Evolutionary conservation across 53 echinoderm and acorn worm species (phyloP).

Genomic region (Stichopus horrens): DNA sequence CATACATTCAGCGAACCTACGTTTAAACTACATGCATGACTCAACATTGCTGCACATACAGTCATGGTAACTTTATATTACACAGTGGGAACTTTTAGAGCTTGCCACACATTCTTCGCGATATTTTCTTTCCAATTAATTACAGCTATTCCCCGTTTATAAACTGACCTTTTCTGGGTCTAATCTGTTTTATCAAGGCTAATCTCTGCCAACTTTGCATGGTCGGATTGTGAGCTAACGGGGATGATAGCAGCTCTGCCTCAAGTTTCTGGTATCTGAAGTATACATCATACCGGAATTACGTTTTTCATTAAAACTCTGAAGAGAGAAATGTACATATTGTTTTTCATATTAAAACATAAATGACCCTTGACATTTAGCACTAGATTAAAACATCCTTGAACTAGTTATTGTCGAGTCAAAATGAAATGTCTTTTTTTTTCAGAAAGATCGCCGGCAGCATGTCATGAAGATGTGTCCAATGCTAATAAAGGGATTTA

Average conservation of each 20-base stretch:
- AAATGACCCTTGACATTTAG: neutral
- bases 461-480: too few species aligned
- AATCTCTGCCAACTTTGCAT: conserved; percentile 6
- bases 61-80: too few species aligned
- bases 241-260: neutral
- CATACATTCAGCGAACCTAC: neutral
- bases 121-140: conserved; percentile 21
- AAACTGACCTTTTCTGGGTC: conserved; percentile 20
- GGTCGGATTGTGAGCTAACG: conserved; percentile 10
- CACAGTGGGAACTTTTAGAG: neutral
- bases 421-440: too few species aligned
- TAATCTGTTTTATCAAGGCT: conserved; percentile 26
- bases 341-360: neutral
- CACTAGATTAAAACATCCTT: neutral
- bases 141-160: conserved; percentile 9
- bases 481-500: too few species aligned
- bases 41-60: neutral
- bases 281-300: neutral
- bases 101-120: neutral
- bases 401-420: neutral
- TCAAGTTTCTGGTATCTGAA: neutral
- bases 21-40: neutral
- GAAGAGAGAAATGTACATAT: neutral
- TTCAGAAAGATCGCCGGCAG: too few species aligned
- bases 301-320: neutral